Evolutionary conservation across 2,113 vertebrate genomes (phyloP).

Genomic region (Platichthys flesus): DNA sequence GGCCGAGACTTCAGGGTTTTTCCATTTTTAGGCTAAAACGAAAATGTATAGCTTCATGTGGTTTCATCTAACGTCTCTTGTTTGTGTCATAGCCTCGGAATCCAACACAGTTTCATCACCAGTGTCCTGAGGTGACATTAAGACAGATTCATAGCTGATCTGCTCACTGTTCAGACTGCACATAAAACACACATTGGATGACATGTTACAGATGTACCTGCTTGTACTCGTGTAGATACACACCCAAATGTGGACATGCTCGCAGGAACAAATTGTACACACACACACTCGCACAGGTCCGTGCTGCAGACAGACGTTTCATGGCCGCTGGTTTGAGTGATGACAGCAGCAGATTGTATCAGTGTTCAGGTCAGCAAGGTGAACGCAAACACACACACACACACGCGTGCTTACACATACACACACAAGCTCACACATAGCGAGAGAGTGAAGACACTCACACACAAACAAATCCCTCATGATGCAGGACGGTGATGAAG

Average conservation of each 20-base stretch:
- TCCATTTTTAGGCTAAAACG: neutral
- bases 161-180: slow-evolving; percentile 17
- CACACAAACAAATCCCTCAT: slow-evolving; percentile 36
- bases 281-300: slow-evolving; percentile 22
- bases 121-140: slow-evolving; percentile 19
- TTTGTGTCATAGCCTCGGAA: neutral
- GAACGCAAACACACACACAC: slow-evolving; percentile 26
- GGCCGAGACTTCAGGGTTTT: neutral
- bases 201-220: neutral
- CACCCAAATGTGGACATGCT: neutral
- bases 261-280: neutral
- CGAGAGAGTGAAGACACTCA: slow-evolving; percentile 17
- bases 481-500: slow-evolving; percentile 55
- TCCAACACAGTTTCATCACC: neutral
- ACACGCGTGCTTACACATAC: neutral
- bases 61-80: neutral
- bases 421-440: neutral
- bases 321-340: slow-evolving; percentile 64
- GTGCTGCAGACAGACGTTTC: slow-evolving; percentile 55
- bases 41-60: neutral
- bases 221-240: neutral
- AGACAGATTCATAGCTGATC: slow-evolving; percentile 38
- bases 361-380: slow-evolving; percentile 36
- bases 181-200: neutral
- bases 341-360: slow-evolving; percentile 69